Conservation (phyloP, 2,113 vertebrate species). For the Pachycephala philippinensis region DNA sequence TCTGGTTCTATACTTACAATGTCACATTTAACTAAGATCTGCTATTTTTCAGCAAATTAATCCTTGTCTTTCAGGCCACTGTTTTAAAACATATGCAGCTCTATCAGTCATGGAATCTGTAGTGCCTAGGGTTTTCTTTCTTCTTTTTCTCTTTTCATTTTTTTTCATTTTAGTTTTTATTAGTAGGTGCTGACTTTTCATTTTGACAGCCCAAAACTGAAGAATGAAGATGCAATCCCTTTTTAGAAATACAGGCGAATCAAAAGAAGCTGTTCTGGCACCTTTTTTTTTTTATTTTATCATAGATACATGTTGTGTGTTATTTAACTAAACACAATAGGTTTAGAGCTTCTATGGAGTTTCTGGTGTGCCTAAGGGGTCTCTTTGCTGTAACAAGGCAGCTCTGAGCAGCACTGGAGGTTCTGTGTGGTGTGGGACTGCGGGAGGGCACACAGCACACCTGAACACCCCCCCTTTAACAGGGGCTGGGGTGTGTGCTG, state of each 20-base stretch:
- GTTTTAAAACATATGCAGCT: constrained; percentile 5
- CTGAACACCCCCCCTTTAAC: background rate
- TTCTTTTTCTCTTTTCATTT: background rate
- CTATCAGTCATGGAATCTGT: background rate
- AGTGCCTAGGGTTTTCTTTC: background rate
- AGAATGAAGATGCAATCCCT: background rate
- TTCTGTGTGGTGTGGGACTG: background rate
- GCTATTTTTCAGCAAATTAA: constrained; percentile 10
- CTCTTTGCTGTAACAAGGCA: background rate
- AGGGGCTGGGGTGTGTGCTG: background rate
- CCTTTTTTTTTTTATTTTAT: background rate
- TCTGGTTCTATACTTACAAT: background rate
- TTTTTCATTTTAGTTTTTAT: background rate
- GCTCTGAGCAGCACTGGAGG: background rate
- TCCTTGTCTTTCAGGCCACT: background rate
- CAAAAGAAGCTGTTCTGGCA: background rate
- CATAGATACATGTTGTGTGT: background rate
- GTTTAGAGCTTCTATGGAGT: background rate
- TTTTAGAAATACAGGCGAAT: background rate
- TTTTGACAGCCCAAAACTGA: background rate
- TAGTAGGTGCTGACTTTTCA: background rate
- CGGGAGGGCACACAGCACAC: background rate
- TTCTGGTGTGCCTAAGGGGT: background rate
- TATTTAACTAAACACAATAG: background rate
- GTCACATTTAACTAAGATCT: constrained; percentile 1